Percentiles rank a stretch among this genome's conserved stretches.
phyloP scores from a whole-genome alignment of 37 sponge, comb jelly and placozoan genomes.

The Cladorhizidae sp. region DNA sequence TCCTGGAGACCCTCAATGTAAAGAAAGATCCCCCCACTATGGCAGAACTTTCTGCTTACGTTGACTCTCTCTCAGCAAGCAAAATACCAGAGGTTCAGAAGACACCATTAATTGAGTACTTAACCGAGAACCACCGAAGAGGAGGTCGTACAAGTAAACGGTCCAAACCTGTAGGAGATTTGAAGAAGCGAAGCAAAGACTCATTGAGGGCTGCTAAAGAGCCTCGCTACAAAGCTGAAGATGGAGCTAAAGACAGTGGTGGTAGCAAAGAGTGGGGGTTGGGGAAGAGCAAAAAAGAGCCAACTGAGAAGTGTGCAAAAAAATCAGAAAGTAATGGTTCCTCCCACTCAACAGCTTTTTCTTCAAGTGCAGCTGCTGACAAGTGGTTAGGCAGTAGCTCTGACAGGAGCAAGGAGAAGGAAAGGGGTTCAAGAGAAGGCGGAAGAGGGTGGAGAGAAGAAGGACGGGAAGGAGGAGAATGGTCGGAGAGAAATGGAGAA shows the following conservation, averaged over 20 bases:
- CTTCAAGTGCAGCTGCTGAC: neutral
- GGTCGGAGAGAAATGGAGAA: neutral
- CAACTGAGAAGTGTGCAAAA: neutral
- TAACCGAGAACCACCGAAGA: slow-evolving; percentile 55
- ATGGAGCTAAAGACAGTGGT: too few species aligned
- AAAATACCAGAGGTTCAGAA: slow-evolving; percentile 22
- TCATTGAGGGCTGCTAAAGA: neutral
- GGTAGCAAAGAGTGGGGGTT: neutral
- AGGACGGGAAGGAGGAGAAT: neutral
- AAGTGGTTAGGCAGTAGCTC: neutral
- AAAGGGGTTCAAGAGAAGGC: neutral
- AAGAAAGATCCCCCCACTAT: slow-evolving; percentile 30
- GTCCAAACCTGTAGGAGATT: slow-evolving; percentile 1
- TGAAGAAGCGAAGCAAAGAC: slow-evolving; percentile 17
- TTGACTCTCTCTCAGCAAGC: slow-evolving; percentile 23
- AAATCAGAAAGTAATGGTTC: neutral
- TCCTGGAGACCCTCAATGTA: slow-evolving; percentile 35
- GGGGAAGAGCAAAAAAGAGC: neutral
- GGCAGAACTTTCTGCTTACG: slow-evolving; percentile 49
- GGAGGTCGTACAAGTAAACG: neutral
- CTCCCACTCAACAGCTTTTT: neutral
- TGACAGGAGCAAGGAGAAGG: neutral
- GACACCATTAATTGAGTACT: slow-evolving; percentile 73
- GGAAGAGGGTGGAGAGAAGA: neutral
- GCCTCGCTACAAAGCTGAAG: neutral